These are phyloP conservation scores for Stylophora pistillata DNA, from an alignment of 64 coral and sea anemone genomes.

Conservation along the genomic window DNA sequence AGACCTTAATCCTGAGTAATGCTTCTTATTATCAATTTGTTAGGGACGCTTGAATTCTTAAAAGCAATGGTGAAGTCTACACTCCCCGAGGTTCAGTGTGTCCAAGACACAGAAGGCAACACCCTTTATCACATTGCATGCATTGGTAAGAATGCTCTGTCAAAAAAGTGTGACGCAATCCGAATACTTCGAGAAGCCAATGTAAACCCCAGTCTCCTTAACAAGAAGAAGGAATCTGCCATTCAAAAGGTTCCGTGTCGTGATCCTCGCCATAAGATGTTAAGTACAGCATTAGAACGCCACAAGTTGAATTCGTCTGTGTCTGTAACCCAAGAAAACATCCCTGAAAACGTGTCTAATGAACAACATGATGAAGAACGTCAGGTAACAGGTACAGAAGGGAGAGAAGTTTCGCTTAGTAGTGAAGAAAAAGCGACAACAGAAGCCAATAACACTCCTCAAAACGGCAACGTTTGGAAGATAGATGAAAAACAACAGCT, in stretches of 20 bases:
- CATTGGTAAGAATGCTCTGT: slow-evolving; percentile 33
- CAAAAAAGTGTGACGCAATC: neutral
- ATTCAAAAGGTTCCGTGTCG: slow-evolving; percentile 21
- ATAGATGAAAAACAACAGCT: neutral
- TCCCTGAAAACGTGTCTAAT: neutral
- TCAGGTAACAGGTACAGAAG: neutral
- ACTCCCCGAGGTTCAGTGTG: slow-evolving; percentile 21
- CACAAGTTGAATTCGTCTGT: slow-evolving; percentile 2
- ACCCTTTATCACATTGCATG: slow-evolving; percentile 60
- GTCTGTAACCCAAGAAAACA: neutral
- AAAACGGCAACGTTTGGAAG: neutral
- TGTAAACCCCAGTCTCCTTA: slow-evolving; percentile 59
- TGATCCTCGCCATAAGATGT: slow-evolving; percentile 41
- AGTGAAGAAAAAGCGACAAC: neutral
- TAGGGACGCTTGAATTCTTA: neutral
- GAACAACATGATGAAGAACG: slow-evolving; percentile 10
- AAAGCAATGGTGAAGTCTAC: slow-evolving; percentile 34
- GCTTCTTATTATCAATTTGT: neutral
- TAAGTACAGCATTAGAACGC: slow-evolving; percentile 21
- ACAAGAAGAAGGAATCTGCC: slow-evolving; percentile 27
- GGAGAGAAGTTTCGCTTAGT: neutral
- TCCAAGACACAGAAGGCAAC: slow-evolving; percentile 35
- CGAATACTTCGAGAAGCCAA: slow-evolving; percentile 44
- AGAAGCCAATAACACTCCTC: neutral
- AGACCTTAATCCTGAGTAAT: neutral